phyloP scores from a whole-genome alignment of 2,888 invertebrate species.

The Cheilosia pagana region DNA sequence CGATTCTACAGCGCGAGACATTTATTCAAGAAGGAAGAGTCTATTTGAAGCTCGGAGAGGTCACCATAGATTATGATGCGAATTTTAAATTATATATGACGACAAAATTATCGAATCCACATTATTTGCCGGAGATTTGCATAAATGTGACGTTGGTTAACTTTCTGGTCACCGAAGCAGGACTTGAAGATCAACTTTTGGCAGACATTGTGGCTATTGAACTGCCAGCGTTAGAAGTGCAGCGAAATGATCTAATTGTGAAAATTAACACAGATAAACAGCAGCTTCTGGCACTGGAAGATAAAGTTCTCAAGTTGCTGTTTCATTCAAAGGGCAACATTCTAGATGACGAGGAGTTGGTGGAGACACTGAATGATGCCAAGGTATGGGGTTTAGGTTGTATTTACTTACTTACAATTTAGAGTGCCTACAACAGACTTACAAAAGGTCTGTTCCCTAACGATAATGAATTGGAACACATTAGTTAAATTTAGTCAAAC shows the following conservation, averaged over 20 bases:
- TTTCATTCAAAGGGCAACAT: slow-evolving; percentile 95
- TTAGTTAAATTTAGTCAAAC: no score
- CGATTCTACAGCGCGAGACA: slow-evolving; percentile 92
- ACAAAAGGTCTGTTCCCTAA: no score
- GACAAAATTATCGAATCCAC: slow-evolving; percentile 96
- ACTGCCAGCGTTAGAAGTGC: slow-evolving; percentile 92
- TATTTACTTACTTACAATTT: background rate
- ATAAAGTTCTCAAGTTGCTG: slow-evolving; percentile 93
- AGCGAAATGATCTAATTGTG: slow-evolving; percentile 91
- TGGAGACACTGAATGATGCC: slow-evolving; percentile 87
- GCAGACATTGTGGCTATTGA: slow-evolving; percentile 94
- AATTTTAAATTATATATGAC: slow-evolving; percentile 95
- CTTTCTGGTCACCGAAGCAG: slow-evolving; percentile 95
- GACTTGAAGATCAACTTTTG: slow-evolving; percentile 95
- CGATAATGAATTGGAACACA: no score
- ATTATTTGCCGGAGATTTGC: slow-evolving; percentile 96
- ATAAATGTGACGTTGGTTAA: slow-evolving; percentile 96
- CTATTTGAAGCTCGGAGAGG: slow-evolving; percentile 93
- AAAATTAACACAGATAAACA: slow-evolving; percentile 94
- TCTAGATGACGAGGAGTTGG: slow-evolving; percentile 96
- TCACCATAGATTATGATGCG: slow-evolving; percentile 93
- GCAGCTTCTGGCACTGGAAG: slow-evolving; percentile 93
- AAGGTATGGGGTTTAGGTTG: slow-evolving; percentile 77
- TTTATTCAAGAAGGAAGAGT: slow-evolving; percentile 89
- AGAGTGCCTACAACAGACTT: no score